Percentiles rank a stretch among this genome's conserved stretches.
phyloP scores from a whole-genome alignment of 1,140 invertebrate genomes.

The Drosophila eugracilis region DNA sequence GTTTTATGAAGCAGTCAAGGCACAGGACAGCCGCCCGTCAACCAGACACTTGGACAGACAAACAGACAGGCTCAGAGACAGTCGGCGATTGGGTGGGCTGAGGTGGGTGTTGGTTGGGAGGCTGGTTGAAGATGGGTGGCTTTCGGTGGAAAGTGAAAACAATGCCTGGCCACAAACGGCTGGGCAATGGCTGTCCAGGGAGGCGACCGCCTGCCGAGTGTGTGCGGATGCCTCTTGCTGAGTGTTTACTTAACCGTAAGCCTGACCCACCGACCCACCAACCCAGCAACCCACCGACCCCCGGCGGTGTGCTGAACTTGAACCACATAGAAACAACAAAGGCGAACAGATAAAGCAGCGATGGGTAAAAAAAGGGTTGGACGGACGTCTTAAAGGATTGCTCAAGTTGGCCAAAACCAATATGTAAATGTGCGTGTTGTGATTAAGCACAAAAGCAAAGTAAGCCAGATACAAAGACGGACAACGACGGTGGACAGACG shows the following conservation, averaged over 20 bases:
- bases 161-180: slow-evolving; percentile 69
- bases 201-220: slow-evolving; percentile 52
- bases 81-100: slow-evolving; percentile 17
- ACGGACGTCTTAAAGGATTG: slow-evolving; percentile 75
- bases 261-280: slow-evolving; percentile 42
- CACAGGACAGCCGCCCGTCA: slow-evolving; percentile 57
- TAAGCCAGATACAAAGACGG: slow-evolving; percentile 49
- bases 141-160: slow-evolving; percentile 69
- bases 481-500: slow-evolving; percentile 7
- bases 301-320: slow-evolving; percentile 53
- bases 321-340: slow-evolving; percentile 61
- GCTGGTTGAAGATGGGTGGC: slow-evolving; percentile 5
- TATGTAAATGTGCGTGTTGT: slow-evolving; percentile 84
- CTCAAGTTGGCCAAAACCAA: slow-evolving; percentile 82
- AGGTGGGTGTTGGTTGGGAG: background rate
- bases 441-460: slow-evolving; percentile 77
- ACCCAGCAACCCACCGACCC: slow-evolving; percentile 1
- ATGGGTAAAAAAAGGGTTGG: slow-evolving; percentile 66
- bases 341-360: slow-evolving; percentile 60
- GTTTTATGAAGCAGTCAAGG: slow-evolving; percentile 74
- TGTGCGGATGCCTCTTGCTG: slow-evolving; percentile 61
- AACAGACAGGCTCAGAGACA: slow-evolving; percentile 45
- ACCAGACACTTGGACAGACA: slow-evolving; percentile 46
- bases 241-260: slow-evolving; percentile 80
- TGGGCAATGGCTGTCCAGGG: slow-evolving; percentile 66